These are phyloP conservation scores for Erannis defoliaria DNA, from an alignment of 2,888 invertebrate genomes.

Conservation along the genomic window DNA sequence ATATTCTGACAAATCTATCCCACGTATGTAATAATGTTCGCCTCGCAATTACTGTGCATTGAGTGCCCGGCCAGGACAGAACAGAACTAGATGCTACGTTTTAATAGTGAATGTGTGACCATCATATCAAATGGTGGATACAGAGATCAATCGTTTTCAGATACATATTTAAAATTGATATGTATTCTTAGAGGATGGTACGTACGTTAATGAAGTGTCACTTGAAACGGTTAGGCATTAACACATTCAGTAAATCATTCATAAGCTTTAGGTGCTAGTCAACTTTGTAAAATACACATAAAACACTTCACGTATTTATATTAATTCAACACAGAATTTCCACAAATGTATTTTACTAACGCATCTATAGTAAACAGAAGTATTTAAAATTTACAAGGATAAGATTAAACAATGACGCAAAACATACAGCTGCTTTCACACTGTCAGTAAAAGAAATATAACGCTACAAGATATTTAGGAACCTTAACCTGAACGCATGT, in stretches of 20 bases:
- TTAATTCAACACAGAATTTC: neutral
- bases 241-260: slow-evolving; percentile 30
- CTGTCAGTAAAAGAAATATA: neutral
- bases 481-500: too few species aligned
- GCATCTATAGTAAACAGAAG: slow-evolving; percentile 12
- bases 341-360: slow-evolving; percentile 8
- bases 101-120: slow-evolving; percentile 54
- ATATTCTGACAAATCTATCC: slow-evolving; percentile 76
- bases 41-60: slow-evolving; percentile 76
- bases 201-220: slow-evolving; percentile 45
- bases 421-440: slow-evolving; percentile 20
- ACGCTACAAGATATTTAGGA: too few species aligned
- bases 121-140: slow-evolving; percentile 56
- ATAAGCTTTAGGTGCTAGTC: slow-evolving; percentile 29
- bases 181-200: slow-evolving; percentile 69
- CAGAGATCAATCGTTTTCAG: slow-evolving; percentile 71
- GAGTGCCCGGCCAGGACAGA: slow-evolving; percentile 5
- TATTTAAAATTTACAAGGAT: slow-evolving; percentile 18
- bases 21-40: slow-evolving; percentile 76
- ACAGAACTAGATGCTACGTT: slow-evolving; percentile 4
- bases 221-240: slow-evolving; percentile 46
- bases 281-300: slow-evolving; percentile 24
- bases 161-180: slow-evolving; percentile 73
- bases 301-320: neutral
- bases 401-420: slow-evolving; percentile 24